Conservation (phyloP, 2,113 vertebrate genomes). For the Scytalopus superciliaris region DNA sequence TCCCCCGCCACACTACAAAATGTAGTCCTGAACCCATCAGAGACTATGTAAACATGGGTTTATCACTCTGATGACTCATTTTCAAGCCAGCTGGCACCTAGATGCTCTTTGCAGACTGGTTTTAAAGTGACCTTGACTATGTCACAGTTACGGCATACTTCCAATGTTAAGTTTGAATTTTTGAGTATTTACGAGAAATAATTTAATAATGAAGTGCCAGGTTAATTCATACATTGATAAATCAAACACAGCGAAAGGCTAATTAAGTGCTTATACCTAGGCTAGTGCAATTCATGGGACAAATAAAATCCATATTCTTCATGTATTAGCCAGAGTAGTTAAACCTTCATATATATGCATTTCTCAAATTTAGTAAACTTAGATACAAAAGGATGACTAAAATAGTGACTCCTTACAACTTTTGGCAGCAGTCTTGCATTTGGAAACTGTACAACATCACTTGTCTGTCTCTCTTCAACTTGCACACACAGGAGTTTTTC, state of each 20-base stretch:
- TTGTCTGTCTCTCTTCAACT: background rate
- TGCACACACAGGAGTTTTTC: background rate
- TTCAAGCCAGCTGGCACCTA: background rate
- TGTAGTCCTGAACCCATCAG: background rate
- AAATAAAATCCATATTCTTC: background rate
- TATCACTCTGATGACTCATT: background rate
- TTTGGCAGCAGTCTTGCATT: background rate
- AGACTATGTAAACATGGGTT: background rate
- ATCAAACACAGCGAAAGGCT: background rate
- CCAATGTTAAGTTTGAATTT: background rate
- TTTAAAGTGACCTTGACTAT: background rate
- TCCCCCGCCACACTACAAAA: background rate
- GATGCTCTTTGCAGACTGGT: background rate
- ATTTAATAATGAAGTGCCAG: background rate
- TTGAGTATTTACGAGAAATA: background rate
- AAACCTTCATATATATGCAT: background rate
- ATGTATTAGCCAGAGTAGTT: background rate
- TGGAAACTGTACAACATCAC: background rate
- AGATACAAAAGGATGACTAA: background rate
- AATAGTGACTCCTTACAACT: background rate
- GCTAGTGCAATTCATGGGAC: background rate
- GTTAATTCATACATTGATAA: background rate
- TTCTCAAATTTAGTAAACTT: background rate
- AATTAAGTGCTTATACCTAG: background rate
- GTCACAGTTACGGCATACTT: background rate